Conservation (phyloP, 2,888 invertebrate species). For the Thalpophila matura region DNA sequence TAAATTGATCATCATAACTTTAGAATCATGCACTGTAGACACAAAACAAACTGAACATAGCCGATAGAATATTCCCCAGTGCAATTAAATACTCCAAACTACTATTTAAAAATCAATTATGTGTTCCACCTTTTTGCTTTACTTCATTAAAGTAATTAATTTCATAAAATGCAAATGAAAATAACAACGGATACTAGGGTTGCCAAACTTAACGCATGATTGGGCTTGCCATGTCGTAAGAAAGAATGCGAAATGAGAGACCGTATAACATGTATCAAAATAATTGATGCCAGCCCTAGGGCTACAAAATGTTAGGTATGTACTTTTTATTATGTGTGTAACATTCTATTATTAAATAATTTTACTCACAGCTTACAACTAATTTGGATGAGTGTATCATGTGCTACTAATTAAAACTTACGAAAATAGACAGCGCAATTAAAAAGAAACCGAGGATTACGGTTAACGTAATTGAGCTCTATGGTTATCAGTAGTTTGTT, state of each 20-base stretch:
- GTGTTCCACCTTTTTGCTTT: slow-evolving; percentile 46
- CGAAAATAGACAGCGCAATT: slow-evolving; percentile 36
- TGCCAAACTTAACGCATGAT: slow-evolving; percentile 57
- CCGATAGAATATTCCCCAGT: slow-evolving; percentile 19
- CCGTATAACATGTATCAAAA: slow-evolving; percentile 38
- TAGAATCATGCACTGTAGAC: background rate
- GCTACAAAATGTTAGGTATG: background rate
- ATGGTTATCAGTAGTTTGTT: slow-evolving; percentile 9
- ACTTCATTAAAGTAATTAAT: slow-evolving; percentile 49
- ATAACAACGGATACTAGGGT: slow-evolving; percentile 59
- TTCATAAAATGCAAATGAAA: slow-evolving; percentile 61
- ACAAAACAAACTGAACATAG: background rate
- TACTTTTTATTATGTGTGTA: slow-evolving; percentile 1
- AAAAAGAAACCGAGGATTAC: slow-evolving; percentile 34
- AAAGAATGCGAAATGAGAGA: slow-evolving; percentile 59
- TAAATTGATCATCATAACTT: slow-evolving; percentile 18
- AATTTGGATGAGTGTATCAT: slow-evolving; percentile 66
- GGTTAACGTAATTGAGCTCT: slow-evolving; percentile 16
- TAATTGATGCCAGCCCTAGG: slow-evolving; percentile 40
- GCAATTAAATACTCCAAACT: slow-evolving; percentile 32
- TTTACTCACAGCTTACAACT: too few relatives aligned
- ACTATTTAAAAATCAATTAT: slow-evolving; percentile 58
- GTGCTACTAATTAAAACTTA: slow-evolving; percentile 55
- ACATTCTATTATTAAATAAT: too few relatives aligned
- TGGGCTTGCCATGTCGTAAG: slow-evolving; percentile 52